Percentiles rank a stretch among this genome's conserved stretches.
These are phyloP conservation scores for Dasyurus viverrinus DNA, from an alignment of 2,113 vertebrate genomes.

Conservation along the genomic window DNA sequence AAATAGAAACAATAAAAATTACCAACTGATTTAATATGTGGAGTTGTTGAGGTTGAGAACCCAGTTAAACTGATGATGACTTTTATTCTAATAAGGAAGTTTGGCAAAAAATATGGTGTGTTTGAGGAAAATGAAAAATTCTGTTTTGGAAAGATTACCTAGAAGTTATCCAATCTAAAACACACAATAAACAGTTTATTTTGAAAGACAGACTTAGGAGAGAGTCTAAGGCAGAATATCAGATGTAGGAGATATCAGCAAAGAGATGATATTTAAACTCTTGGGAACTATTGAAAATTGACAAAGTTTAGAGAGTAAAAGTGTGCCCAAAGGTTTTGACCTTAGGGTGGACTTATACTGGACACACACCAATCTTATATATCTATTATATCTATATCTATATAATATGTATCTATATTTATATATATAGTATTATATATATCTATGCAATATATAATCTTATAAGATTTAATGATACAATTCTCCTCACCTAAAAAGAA, in stretches of 20 bases:
- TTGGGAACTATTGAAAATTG: neutral
- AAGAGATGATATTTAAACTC: neutral
- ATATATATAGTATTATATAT: no score
- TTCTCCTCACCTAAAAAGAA: slow-evolving; percentile 13
- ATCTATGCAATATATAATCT: neutral
- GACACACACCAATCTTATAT: neutral
- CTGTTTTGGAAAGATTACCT: neutral
- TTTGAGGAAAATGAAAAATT: neutral
- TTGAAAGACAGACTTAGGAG: neutral
- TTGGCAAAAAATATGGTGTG: fast-evolving
- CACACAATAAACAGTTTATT: neutral
- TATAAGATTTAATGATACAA: neutral
- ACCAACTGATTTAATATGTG: neutral
- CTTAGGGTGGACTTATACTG: neutral
- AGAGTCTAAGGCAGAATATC: neutral
- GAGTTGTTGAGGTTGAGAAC: neutral
- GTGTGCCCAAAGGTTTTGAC: neutral
- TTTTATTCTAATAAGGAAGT: neutral
- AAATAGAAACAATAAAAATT: neutral
- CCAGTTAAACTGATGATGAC: neutral
- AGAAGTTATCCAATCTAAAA: neutral
- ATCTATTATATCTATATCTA: no score
- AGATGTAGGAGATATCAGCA: neutral
- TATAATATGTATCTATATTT: no score
- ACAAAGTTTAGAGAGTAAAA: neutral